Percentiles rank a stretch among this genome's conserved stretches.
Evolutionary conservation across 2,113 vertebrate genomes (phyloP).

Genomic region (Ochotona curzoniae): DNA sequence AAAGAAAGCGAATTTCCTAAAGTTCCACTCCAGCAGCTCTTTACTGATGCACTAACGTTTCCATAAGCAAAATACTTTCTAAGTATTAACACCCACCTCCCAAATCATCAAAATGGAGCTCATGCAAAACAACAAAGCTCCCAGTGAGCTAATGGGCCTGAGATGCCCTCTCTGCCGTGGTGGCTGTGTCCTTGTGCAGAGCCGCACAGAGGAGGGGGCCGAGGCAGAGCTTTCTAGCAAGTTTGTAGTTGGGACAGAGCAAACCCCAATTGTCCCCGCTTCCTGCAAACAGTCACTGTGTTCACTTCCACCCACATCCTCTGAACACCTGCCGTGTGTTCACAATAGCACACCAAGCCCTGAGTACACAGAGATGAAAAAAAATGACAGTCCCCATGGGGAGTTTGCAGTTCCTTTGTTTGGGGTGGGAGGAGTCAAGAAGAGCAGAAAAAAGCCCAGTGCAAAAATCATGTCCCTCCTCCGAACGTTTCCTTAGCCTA

Average conservation of each 20-base stretch:
- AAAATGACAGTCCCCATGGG: neutral
- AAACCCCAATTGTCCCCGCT: neutral
- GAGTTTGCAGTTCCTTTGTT: neutral
- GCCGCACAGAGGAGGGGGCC: neutral
- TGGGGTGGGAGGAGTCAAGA: neutral
- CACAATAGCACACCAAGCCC: neutral
- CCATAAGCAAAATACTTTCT: neutral
- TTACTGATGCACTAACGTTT: slow-evolving; percentile 33
- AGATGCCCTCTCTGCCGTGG: neutral
- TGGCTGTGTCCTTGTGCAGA: neutral
- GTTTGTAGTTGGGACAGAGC: neutral
- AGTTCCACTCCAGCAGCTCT: neutral
- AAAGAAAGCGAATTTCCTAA: slow-evolving; percentile 30
- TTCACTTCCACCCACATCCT: neutral
- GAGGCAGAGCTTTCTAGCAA: slow-evolving; percentile 8
- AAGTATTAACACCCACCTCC: neutral
- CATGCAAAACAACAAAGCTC: neutral
- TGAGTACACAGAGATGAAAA: neutral
- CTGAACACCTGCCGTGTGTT: neutral
- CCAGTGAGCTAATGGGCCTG: neutral
- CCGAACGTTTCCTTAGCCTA: neutral
- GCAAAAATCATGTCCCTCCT: neutral
- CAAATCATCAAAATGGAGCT: neutral
- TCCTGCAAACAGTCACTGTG: neutral
- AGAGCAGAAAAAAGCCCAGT: neutral